These are phyloP conservation scores for Mus minutoides DNA, from an alignment of 2,797 vertebrate genomes.

Conservation along the genomic window DNA sequence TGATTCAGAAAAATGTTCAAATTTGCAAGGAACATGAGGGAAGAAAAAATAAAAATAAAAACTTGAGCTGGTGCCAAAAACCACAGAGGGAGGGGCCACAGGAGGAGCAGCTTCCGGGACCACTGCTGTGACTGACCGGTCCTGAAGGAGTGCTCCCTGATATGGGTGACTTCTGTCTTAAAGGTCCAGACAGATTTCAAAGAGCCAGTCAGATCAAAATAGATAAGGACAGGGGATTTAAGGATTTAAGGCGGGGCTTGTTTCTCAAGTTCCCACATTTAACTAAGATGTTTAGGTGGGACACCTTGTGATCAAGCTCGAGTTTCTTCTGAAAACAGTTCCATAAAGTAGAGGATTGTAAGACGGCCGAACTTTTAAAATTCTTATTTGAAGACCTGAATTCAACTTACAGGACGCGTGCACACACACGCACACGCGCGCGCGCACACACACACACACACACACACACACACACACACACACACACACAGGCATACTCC, in stretches of 20 bases:
- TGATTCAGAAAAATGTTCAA: neutral
- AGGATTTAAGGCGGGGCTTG: no score
- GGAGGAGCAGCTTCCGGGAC: neutral
- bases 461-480: neutral
- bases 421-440: neutral
- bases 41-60: neutral
- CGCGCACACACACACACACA: neutral
- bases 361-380: neutral
- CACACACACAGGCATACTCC: neutral
- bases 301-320: neutral
- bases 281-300: neutral
- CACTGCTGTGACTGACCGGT: accelerated
- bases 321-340: conserved; percentile 17
- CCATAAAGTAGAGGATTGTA: neutral
- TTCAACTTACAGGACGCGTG: neutral
- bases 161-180: neutral
- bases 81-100: neutral
- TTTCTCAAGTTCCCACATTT: neutral
- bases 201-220: neutral
- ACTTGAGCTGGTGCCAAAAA: neutral
- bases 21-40: neutral
- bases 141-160: neutral
- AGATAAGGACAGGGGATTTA: neutral
- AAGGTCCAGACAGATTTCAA: neutral
- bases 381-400: neutral